Evolutionary conservation across 2,888 invertebrate species (phyloP), one percentile per base, ranked within the genome.

Genomic region (Tetragonisca angustula): DNA sequence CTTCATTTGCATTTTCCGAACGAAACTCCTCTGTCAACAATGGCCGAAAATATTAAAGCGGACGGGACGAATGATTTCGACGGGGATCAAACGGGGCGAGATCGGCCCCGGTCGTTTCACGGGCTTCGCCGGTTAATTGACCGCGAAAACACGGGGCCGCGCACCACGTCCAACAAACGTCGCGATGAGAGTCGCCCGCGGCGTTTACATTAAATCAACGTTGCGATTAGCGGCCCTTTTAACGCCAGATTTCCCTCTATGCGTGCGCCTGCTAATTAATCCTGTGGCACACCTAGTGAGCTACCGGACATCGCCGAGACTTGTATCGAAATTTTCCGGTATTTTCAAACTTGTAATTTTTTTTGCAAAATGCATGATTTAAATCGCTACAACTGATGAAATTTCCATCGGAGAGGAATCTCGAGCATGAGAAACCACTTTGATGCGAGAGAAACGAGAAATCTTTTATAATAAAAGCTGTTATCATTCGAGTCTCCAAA

Each of bases 221-320:
- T 69, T 56, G 69, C 81, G 79, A 86, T 84, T 86, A 79, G 69
- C 77, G 24, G 61, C 69, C 73, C 82, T 83, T 85, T 85, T 75
- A 77, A 62, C 73, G 65, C 32, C 73, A 76, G 54, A 76, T 77
- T 77, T 59, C 77, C 69, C 70, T 77, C 69, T 71, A 43, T 9
- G 43, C 62, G 76, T 71, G 70, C 78, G 68, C 69, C 69, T 68
- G 77, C 76, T 89, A 89, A 89, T 88, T 88, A 89, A 89, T 89
- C 83, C 74, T 82, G 54, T 43, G 81, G 85, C 81, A 85, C 82
- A 89, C 83, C 83, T 84, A n/a, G n/a, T n/a, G 85, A 87, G 78
- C 73, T 49, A 65, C 80, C 67, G 64, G 9, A 76, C 62, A 65
- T 75, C 70, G 61, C 59, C 62, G n/a, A 13, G 5, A 43, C 43